phyloP scores from a whole-genome alignment of 1,140 invertebrate genomes.

The Drosophila bipectinata region DNA sequence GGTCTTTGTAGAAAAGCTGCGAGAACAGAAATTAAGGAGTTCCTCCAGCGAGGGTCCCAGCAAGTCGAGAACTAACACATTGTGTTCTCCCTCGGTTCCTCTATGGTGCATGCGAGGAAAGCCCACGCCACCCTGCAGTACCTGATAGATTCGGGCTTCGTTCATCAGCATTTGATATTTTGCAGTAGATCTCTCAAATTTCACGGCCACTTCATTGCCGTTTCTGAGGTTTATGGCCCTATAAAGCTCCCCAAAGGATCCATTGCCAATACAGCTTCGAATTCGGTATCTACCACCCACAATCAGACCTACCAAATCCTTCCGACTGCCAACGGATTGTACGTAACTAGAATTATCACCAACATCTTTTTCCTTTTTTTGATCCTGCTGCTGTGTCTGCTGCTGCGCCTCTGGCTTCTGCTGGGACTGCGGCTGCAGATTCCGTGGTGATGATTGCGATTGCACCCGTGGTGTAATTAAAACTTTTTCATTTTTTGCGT shows the following conservation, averaged over 20 bases:
- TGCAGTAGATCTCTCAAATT: conserved; percentile 93
- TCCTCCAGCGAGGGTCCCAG: conserved; percentile 96
- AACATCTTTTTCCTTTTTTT: background rate
- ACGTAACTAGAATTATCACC: background rate
- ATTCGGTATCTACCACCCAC: conserved; percentile 94
- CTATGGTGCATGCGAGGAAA: conserved; percentile 94
- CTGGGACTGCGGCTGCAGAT: background rate
- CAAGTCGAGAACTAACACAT: conserved; percentile 96
- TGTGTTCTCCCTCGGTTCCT: conserved; percentile 93
- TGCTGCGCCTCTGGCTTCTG: background rate
- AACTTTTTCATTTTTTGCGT: too few species aligned
- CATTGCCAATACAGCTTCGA: conserved; percentile 94
- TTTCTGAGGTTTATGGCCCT: conserved; percentile 94
- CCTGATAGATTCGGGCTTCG: conserved; percentile 95
- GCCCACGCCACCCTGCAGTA: conserved; percentile 94
- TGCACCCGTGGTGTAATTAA: too few species aligned
- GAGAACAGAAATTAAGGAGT: conserved; percentile 95
- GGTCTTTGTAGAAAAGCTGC: conserved; percentile 96
- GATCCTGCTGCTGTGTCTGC: background rate
- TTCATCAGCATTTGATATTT: conserved; percentile 95
- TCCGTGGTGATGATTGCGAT: background rate
- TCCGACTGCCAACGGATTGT: background rate
- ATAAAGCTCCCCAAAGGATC: conserved; percentile 97
- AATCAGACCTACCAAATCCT: conserved; percentile 72
- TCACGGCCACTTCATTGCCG: conserved; percentile 97